Evolutionary conservation across 2,888 invertebrate species (phyloP), one percentile per base, ranked within the genome.

Genomic region (Chironomus riparius): DNA sequence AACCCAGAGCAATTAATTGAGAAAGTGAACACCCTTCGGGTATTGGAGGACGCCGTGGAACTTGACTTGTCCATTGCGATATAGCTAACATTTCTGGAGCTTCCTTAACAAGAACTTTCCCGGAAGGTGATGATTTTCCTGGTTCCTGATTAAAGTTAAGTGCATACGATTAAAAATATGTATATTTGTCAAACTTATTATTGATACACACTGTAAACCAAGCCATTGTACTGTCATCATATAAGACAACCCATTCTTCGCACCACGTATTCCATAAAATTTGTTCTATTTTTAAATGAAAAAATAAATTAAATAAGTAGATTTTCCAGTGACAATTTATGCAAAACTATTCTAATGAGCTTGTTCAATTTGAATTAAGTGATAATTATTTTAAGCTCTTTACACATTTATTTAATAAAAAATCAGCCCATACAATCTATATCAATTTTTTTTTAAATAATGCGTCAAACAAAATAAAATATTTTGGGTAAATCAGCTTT

Each of bases 201-300:
- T 1, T 50, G 61, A 65, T 47, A 79, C 83, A 81, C 81, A 87
- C 91, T 83, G 92, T 92, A 83, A 90, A 94, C 90, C 93, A 93
- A n/a, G 92, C 91, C 85, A 94, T 87, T n/a, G 92, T 92, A 12
- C 92, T 92, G 83, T 94, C 93, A 79, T 92, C 92, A 83, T 92
- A 92, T 2, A 94, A 85, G 69, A 93, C 92, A 78, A 93, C 90
- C 91, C 92, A 94, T 82, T 93, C 92, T 82, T 92, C 92, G 47
- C 91, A 88, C 93, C 94, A 94, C 24, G 91, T 89, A 79, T 82
- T 84, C 87, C 91, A 92, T 79, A 94, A 86, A 79, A 92, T 88
- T 83, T 92, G 91, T 78, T 91, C 94, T 94, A 86, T 0, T 84
- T n/a, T n/a, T n/a, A n/a, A n/a, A n/a, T n/a, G n/a, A n/a, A n/a